phyloP scores from a whole-genome alignment of 2,888 invertebrate species.

The Acheta domesticus region DNA sequence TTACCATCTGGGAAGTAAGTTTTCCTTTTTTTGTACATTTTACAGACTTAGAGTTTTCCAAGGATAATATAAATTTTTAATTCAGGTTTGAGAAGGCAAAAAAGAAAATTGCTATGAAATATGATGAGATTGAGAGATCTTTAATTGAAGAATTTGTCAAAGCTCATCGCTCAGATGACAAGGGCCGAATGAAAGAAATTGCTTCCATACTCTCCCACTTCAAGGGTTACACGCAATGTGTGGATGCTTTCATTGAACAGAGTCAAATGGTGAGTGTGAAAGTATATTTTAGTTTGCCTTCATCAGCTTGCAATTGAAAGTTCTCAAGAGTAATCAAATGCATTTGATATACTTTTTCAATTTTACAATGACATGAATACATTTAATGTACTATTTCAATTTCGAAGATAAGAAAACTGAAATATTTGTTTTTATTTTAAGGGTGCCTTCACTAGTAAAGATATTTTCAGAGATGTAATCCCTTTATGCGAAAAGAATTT shows the following conservation, averaged over 20 bases:
- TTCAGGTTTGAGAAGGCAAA: constrained; percentile 73
- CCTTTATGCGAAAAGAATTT: constrained; percentile 86
- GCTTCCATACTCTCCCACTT: constrained; percentile 91
- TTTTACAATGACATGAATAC: no score
- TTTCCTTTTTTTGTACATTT: constrained; percentile 35
- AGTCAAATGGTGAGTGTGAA: constrained; percentile 73
- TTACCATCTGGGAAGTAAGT: constrained; percentile 74
- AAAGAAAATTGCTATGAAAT: constrained; percentile 81
- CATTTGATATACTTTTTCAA: no score
- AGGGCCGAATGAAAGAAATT: constrained; percentile 86
- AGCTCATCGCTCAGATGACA: constrained; percentile 82
- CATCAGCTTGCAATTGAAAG: not conserved
- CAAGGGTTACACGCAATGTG: constrained; percentile 93
- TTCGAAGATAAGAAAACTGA: no score
- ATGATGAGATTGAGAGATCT: constrained; percentile 82
- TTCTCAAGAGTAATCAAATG: not conserved
- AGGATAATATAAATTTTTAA: not conserved
- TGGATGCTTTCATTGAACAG: constrained; percentile 95
- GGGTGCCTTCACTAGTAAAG: constrained; percentile 81
- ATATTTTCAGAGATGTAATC: constrained; percentile 85
- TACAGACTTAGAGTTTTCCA: not conserved
- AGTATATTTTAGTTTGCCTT: no score
- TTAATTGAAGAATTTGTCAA: constrained; percentile 92
- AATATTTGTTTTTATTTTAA: constrained; percentile 46
- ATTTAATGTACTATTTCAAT: no score